Conservation (phyloP, 2,797 vertebrate genomes). For the Clangula hyemalis region DNA sequence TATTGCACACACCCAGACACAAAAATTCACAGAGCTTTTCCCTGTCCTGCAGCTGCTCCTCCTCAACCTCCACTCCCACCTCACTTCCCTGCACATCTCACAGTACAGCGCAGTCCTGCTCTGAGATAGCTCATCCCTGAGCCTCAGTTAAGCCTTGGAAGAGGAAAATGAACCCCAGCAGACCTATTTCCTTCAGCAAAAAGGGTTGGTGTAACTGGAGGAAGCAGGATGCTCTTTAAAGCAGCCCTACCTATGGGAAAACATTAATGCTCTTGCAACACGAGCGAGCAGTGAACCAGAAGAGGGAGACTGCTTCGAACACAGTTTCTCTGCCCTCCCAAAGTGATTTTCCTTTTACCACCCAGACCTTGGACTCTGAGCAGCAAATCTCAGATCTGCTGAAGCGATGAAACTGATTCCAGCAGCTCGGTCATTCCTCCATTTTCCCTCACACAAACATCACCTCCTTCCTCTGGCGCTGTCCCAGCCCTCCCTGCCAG, state of each 20-base stretch:
- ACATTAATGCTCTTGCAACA: fast-evolving
- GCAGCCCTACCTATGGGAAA: not conserved
- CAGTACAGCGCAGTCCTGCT: not conserved
- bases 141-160: not conserved
- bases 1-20: fast-evolving
- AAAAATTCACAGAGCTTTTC: not conserved
- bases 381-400: not conserved
- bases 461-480: fast-evolving
- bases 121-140: fast-evolving
- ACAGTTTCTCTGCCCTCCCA: not conserved
- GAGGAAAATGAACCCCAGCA: not conserved
- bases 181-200: not conserved
- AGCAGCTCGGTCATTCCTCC: not conserved
- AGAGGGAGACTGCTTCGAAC: not conserved
- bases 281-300: fast-evolving
- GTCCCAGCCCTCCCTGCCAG: not conserved
- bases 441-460: fast-evolving
- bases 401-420: fast-evolving
- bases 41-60: not conserved
- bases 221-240: not conserved
- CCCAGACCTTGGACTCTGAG: not conserved
- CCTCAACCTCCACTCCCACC: too few species aligned
- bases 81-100: not conserved
- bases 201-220: fast-evolving
- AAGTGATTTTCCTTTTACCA: fast-evolving